phyloP scores from a whole-genome alignment of 2,113 vertebrate genomes.

The Hippoglossus stenolepis region DNA sequence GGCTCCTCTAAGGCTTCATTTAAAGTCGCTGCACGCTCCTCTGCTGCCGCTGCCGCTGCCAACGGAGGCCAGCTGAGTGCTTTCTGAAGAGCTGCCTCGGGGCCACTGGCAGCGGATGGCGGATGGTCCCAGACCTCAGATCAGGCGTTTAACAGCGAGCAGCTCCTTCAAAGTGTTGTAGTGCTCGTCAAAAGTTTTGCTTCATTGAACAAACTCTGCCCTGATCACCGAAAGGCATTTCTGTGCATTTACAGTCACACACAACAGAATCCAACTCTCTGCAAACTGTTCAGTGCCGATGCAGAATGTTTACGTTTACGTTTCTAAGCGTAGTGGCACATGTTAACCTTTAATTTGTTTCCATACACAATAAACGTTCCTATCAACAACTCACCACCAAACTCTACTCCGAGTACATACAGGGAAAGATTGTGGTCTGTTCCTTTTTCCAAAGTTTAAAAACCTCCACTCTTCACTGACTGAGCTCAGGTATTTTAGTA shows the following conservation, averaged over 20 bases:
- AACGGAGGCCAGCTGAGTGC: constrained; percentile 38
- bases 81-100: constrained; percentile 53
- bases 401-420: background rate
- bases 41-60: constrained; percentile 22
- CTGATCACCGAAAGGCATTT: background rate
- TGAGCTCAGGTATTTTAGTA: too few relatives aligned
- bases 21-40: constrained; percentile 50
- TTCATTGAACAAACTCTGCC: constrained; percentile 7
- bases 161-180: constrained; percentile 11
- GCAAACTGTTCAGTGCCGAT: too few relatives aligned
- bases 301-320: background rate
- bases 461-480: too few relatives aligned
- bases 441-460: too few relatives aligned
- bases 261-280: too few relatives aligned
- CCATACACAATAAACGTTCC: background rate
- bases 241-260: too few relatives aligned
- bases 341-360: background rate
- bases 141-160: background rate
- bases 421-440: background rate
- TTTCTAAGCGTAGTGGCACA: too few relatives aligned
- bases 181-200: constrained; percentile 52
- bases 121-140: constrained; percentile 40
- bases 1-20: constrained; percentile 39
- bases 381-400: background rate
- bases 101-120: constrained; percentile 33